Percentiles rank a stretch among this genome's conserved stretches.
These are phyloP conservation scores for Onychostruthus taczanowskii DNA, from an alignment of 2,113 vertebrate genomes.

Conservation along the genomic window DNA sequence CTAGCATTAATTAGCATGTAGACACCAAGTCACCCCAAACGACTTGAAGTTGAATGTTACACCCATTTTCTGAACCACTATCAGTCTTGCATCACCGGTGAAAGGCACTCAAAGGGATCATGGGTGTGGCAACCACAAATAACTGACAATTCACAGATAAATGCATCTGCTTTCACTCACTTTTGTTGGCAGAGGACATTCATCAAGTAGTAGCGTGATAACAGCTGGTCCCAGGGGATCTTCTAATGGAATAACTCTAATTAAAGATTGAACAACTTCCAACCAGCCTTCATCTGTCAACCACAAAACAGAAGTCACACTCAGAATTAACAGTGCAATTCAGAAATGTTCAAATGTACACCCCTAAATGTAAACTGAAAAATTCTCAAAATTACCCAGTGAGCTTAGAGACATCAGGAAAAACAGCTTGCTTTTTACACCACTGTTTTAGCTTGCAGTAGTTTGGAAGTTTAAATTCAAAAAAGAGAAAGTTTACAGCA, in stretches of 20 bases:
- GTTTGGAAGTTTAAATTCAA: not conserved
- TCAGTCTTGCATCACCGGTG: not conserved
- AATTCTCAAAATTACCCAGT: not conserved
- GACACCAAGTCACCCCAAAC: not conserved
- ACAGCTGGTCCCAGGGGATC: constrained; percentile 97
- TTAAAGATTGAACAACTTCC: constrained; percentile 96
- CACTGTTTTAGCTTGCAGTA: not conserved
- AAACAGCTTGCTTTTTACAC: not conserved
- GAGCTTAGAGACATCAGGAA: not conserved
- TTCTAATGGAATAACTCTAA: constrained; percentile 97
- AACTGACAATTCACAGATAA: not conserved
- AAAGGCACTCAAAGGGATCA: not conserved
- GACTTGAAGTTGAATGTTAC: not conserved
- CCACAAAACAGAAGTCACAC: constrained; percentile 56
- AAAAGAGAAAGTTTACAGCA: not conserved
- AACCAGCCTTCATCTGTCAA: constrained; percentile 95
- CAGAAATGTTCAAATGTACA: not conserved
- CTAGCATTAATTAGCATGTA: not conserved
- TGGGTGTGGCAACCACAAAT: not conserved
- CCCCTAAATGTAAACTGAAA: not conserved
- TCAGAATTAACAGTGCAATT: not conserved
- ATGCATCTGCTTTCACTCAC: constrained; percentile 68
- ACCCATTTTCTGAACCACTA: not conserved
- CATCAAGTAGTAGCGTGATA: constrained; percentile 94
- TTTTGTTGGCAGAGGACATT: constrained; percentile 97